A percentile compares a stretch with the other conserved stretches of the same genome.
phyloP scores from a whole-genome alignment of 2,888 invertebrate species.

The Lissocephala sabroskyi region DNA sequence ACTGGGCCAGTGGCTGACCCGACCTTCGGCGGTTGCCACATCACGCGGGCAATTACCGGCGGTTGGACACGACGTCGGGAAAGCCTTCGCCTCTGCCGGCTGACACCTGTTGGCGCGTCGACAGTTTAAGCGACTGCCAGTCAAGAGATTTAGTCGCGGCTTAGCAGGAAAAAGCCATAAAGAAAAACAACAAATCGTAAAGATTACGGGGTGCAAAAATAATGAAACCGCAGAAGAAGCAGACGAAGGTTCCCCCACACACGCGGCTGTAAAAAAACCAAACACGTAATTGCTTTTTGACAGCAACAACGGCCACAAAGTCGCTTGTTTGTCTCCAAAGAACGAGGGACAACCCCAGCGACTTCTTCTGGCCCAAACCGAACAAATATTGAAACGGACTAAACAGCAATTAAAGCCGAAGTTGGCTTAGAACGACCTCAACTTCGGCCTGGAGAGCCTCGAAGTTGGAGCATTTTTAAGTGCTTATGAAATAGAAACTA shows the following conservation, averaged over 20 bases:
- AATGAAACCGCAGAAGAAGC: background rate
- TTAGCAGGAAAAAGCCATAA: constrained; percentile 25
- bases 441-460: too few species aligned
- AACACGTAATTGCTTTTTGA: too few species aligned
- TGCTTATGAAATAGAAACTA: background rate
- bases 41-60: constrained; percentile 17
- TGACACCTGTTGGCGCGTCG: constrained; percentile 25
- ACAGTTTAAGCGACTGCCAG: constrained; percentile 42
- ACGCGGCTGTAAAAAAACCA: too few species aligned
- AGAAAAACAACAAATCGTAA: constrained; percentile 29
- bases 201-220: constrained; percentile 15
- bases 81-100: constrained; percentile 11
- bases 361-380: too few species aligned
- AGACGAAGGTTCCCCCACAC: too few species aligned
- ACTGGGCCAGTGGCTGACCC: too few species aligned
- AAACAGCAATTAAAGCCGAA: constrained; percentile 56
- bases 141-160: constrained; percentile 46
- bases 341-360: too few species aligned
- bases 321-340: too few species aligned
- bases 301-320: too few species aligned
- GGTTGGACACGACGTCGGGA: constrained; percentile 9
- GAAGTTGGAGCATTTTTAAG: constrained; percentile 8
- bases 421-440: too few species aligned
- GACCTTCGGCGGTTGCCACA: constrained; percentile 36
- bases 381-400: constrained; percentile 48